Evolutionary conservation across 1,140 invertebrate species (phyloP), one percentile per base, ranked within the genome.

Genomic region (Apis cerana): DNA sequence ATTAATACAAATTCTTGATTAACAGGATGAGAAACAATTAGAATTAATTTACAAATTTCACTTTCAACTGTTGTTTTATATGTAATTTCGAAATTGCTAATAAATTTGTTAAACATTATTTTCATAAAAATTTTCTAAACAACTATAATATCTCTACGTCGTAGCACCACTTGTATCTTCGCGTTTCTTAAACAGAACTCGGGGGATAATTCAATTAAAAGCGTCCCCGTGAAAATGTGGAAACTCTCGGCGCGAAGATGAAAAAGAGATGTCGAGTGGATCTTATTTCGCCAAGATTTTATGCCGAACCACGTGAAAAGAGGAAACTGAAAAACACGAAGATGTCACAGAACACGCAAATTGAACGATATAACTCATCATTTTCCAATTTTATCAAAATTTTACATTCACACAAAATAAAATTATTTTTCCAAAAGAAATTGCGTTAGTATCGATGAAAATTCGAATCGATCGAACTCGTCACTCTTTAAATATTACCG

Each of bases 271-370:
- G 67, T 33, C 15, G 77, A 59, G 67, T 62, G 67, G 58, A 58
- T 59, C 68, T 70, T 61, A 71, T 71, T 70, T 79, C 58, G 17
- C 43, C 33, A 43, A 62, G 56, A 58, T 71, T 71, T 69, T 62
- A 79, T 79, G 67, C 56, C 56, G 56, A 21, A 52, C 56, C 77
- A 71, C 58, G 77, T 79, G 67, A n/a, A 61, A 71, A n/a, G 77
- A 54, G 48, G 10, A 52, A 70, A 61, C 23, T 79, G 67, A 17
- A 50, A 70, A 33, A 79, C 52, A 67, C 56, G 52, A n/a, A n/a
- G n/a, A 67, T 50, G 62, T 67, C 61, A 67, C 23, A 19, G 67
- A 62, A 27, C 54, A 59, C 43, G 43, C 56, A 79, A 79, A 79
- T 70, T 70, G 67, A 52, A 69, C 48, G 77, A 62, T 62, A 52